Evolutionary conservation across 2,888 invertebrate genomes (phyloP), one percentile per base, ranked within the genome.

Genomic region (Dynastes maya): DNA sequence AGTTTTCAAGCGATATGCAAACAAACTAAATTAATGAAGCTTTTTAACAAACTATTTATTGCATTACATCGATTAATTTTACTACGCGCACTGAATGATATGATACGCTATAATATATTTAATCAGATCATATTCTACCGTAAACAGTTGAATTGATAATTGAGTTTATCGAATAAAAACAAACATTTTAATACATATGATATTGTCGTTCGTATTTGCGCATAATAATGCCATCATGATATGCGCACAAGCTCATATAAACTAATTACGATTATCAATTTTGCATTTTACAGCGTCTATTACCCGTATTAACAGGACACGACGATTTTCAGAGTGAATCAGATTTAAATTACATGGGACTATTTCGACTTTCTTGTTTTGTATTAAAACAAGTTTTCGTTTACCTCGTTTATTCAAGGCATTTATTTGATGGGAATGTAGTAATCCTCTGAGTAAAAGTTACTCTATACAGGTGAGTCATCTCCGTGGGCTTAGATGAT

Each of bases 141-240:
- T 11, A 63, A 63, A 63, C 37, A 63, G 13, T 32, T 63, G 32
- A 32, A 63, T 63, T 63, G 63, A 32, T 37, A 63, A 63, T 63
- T 63, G 63, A 63, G 13, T 63, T 63, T 32, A n/a, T 22, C 29
- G 29, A 32, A 63, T 63, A 63, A 63, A 63, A 63, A 63, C 63
- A 29, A 55, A 27, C 29, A 63, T 63, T 37, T 63, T 27, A 63
- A 63, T 29, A 27, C 27, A 27, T 61, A 29, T 29, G 2, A 8
- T n/a, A 61, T 61, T 2, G 32, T 9, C 29, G 61, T 22, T 2
- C 8, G n/a, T 32, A 63, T 63, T 13, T 29, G 63, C 27, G 32
- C 32, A 32, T 63, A 63, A 63, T 63, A 63, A 63, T 32, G 9
- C 13, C 32, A 63, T 63, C 63, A 63, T n/a, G 11, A 27, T 29